Evolutionary conservation across 2,113 vertebrate species (phyloP), one percentile per base, ranked within the genome.

Genomic region (Rafetus swinhoei): DNA sequence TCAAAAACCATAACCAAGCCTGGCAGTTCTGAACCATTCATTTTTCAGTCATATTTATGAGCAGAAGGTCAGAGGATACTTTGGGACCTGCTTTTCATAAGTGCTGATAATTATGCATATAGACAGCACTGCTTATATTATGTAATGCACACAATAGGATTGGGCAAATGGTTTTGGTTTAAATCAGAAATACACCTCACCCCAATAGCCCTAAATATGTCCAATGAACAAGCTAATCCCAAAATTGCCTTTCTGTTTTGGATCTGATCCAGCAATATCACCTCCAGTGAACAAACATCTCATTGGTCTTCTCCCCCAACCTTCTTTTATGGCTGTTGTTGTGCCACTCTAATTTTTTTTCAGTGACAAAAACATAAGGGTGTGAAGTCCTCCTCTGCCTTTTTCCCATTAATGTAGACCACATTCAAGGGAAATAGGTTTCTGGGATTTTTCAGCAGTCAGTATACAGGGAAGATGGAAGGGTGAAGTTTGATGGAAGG

Each of bases 1-100:
- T 96, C 96, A 97, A 94, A 89, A 88, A 85, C 82, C 21, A 12
- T 96, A 98, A 98, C 93, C 55, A 95, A 98, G 87, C 86, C 65
- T 97, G 98, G 95, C 97, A 98, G 97, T 95, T 97, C 94, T 96
- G 91, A 95, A 93, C 81, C 94, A 69, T 95, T 98, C 9, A 59
- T 95, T 97, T 95, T 97, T 88, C 86, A 95, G 91, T 86, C 89
- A 96, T 95, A 94, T 97, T 97, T 97, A 97, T 97, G 94, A 94
- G 81, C 88, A 87, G 91, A 97, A 96, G 97, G 91, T 93, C 95
- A 97, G 89, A 93, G 91, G 96, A 93, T 3, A 32, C 89, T 98
- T 96, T 93, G 89, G 90, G 92, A 82, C 89, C 95, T 97, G 87
- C 96, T 93, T 96, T 97, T 94, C 92, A 97, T 96, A 96, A 96